phyloP scores from a whole-genome alignment of 2,113 vertebrate species.

The Paratilapia polleni region DNA sequence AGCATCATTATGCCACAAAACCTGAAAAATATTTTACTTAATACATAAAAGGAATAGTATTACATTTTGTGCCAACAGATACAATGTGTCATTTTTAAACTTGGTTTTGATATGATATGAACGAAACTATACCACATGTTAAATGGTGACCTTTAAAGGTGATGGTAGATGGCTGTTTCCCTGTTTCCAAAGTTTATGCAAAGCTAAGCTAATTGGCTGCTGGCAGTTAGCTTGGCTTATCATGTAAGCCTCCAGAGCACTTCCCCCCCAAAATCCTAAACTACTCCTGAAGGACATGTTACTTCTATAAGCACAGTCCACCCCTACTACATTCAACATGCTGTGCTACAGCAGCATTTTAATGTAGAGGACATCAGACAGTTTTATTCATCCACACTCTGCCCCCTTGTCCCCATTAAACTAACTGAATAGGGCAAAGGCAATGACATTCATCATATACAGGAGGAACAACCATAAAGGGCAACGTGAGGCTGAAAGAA shows the following conservation, averaged over 20 bases:
- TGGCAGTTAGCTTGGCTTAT: not conserved
- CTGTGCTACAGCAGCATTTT: slow-evolving; percentile 13
- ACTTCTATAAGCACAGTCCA: not conserved
- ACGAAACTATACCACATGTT: not conserved
- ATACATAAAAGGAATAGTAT: not conserved
- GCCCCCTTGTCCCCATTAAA: slow-evolving; percentile 19
- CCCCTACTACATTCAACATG: slow-evolving; percentile 6
- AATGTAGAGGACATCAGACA: slow-evolving; percentile 13
- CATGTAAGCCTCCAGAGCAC: not conserved
- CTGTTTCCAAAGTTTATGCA: not conserved
- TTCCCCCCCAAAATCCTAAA: not conserved
- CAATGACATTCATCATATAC: slow-evolving; percentile 60
- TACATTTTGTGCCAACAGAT: not conserved
- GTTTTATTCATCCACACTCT: slow-evolving; percentile 37
- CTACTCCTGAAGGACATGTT: not conserved
- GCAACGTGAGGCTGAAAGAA: slow-evolving; percentile 55
- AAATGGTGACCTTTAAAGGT: not conserved
- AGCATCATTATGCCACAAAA: slow-evolving; percentile 4
- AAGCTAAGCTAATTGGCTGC: not conserved
- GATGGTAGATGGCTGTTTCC: not conserved
- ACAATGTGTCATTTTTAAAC: not conserved
- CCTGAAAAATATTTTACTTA: not conserved
- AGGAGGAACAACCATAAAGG: slow-evolving; percentile 52
- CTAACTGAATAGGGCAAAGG: slow-evolving; percentile 52
- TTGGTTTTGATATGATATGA: not conserved